Evolutionary conservation across 2,888 invertebrate species (phyloP).

Genomic region (Euproctis similis): DNA sequence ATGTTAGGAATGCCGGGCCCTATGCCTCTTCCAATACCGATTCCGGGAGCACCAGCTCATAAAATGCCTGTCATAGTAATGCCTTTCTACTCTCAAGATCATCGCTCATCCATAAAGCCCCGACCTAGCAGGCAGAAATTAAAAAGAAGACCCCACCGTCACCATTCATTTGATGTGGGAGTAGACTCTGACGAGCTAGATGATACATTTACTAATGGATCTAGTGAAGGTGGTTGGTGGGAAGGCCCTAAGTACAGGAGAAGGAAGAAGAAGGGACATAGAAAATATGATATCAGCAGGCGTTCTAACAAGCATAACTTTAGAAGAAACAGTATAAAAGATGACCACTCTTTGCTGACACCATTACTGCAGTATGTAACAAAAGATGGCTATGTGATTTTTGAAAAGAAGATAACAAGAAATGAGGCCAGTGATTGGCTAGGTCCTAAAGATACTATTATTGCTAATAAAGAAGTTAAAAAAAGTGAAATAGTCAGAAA

Average conservation of each 20-base stretch:
- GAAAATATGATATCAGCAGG: conserved; percentile 12
- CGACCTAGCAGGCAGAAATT: conserved; percentile 6
- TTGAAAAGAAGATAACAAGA: conserved; percentile 55
- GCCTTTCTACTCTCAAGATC: conserved; percentile 63
- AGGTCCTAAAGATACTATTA: conserved; percentile 24
- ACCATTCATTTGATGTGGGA: conserved; percentile 12
- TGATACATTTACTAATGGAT: conserved; percentile 30
- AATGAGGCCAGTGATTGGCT: conserved; percentile 58
- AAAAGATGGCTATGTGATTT: conserved; percentile 63
- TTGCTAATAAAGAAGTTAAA: conserved; percentile 7
- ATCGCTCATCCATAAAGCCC: conserved; percentile 27
- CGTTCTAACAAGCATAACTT: conserved; percentile 23
- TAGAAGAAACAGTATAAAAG: conserved; percentile 22
- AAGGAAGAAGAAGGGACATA: conserved; percentile 16
- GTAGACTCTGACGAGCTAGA: conserved; percentile 13
- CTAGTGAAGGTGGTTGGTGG: conserved; percentile 37
- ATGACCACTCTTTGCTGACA: conserved; percentile 36
- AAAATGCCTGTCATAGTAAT: conserved; percentile 65
- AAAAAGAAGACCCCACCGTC: conserved; percentile 13
- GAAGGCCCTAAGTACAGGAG: conserved; percentile 12
- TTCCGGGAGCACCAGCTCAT: conserved; percentile 32
- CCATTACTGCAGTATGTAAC: conserved; percentile 62
- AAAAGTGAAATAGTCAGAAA: not conserved
- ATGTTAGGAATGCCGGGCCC: conserved; percentile 14
- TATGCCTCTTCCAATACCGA: conserved; percentile 19